Percentiles rank a stretch among this genome's conserved stretches.
Evolutionary conservation across 2,888 invertebrate species (phyloP).

Genomic region (Patella ulyssiponensis): DNA sequence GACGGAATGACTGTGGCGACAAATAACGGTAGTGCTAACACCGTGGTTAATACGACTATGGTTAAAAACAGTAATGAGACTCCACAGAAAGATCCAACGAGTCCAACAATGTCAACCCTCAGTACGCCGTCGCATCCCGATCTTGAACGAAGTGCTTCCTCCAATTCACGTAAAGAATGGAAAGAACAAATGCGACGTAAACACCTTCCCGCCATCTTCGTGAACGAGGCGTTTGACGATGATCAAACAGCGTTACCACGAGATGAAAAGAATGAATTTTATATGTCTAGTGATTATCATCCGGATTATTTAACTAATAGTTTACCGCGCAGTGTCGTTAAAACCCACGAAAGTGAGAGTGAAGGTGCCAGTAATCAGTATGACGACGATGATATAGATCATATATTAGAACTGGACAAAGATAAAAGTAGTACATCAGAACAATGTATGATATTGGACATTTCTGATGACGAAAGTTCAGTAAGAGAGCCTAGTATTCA

Average conservation of each 20-base stretch:
- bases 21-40: slow-evolving; percentile 17
- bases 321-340: slow-evolving; percentile 12
- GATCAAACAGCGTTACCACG: slow-evolving; percentile 21
- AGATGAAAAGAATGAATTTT: slow-evolving; percentile 35
- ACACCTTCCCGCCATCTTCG: slow-evolving; percentile 59
- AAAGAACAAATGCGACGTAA: slow-evolving; percentile 60
- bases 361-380: slow-evolving; percentile 42
- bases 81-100: slow-evolving; percentile 6
- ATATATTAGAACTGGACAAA: slow-evolving; percentile 37
- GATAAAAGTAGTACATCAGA: slow-evolving; percentile 18
- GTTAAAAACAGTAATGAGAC: slow-evolving; percentile 7
- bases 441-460: slow-evolving; percentile 20
- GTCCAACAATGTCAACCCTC: slow-evolving; percentile 25
- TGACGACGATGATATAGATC: slow-evolving; percentile 50
- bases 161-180: slow-evolving; percentile 51
- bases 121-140: slow-evolving; percentile 31
- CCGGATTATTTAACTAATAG: slow-evolving; percentile 42
- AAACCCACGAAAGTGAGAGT: slow-evolving; percentile 41
- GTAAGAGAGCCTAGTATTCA: neutral
- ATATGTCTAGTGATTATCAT: slow-evolving; percentile 57
- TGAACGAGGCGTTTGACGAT: slow-evolving; percentile 53
- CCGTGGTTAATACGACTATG: neutral
- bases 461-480: slow-evolving; percentile 16
- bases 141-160: slow-evolving; percentile 41
- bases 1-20: slow-evolving; percentile 38